Evolutionary conservation across 2,113 vertebrate genomes (phyloP).

Genomic region (Regulus satrapa): DNA sequence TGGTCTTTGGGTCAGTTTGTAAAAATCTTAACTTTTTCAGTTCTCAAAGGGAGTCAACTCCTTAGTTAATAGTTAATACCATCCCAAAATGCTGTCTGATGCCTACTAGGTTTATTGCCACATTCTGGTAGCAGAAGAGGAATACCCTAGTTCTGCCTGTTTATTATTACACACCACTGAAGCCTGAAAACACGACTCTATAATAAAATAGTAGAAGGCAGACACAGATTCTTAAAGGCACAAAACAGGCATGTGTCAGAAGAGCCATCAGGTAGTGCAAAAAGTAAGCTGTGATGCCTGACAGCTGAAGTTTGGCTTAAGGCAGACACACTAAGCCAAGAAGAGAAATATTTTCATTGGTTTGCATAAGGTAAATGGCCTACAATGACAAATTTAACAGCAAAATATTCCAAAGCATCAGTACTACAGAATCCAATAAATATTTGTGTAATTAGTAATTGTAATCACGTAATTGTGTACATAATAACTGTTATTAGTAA

Average conservation of each 20-base stretch:
- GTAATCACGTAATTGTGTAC: background rate
- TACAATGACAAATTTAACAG: background rate
- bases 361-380: background rate
- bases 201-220: background rate
- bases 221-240: background rate
- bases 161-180: background rate
- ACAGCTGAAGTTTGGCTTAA: background rate
- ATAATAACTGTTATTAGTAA: background rate
- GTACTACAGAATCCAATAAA: background rate
- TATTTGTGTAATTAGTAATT: background rate
- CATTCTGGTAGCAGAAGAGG: background rate
- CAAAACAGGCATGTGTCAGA: background rate
- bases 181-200: background rate
- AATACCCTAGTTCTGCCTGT: background rate
- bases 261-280: background rate
- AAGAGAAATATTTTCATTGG: background rate
- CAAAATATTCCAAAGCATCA: background rate
- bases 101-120: background rate
- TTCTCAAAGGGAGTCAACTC: background rate
- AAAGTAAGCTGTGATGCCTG: background rate
- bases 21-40: background rate
- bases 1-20: background rate
- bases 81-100: background rate
- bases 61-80: background rate
- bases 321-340: background rate